phyloP scores from a whole-genome alignment of 2,797 vertebrate species.

The Pseudopleuronectes americanus region DNA sequence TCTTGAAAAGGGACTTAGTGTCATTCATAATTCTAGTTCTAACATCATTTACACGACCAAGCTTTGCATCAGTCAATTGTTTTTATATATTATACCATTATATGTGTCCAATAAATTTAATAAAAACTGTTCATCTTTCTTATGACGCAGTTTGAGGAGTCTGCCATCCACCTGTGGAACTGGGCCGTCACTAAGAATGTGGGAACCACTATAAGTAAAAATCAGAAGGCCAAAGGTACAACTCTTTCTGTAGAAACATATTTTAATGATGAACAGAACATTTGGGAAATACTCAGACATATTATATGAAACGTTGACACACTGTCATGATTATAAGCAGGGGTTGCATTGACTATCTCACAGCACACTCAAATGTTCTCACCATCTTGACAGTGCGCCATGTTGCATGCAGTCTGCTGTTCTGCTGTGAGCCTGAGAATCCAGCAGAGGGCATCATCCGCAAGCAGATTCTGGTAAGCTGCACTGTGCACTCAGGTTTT shows the following conservation, averaged over 20 bases:
- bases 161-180: slow-evolving; percentile 92
- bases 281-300: neutral
- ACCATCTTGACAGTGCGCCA: slow-evolving; percentile 84
- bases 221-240: slow-evolving; percentile 88
- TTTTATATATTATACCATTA: neutral
- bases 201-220: slow-evolving; percentile 75
- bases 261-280: neutral
- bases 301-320: slow-evolving; percentile 9
- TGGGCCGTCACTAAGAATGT: slow-evolving; percentile 88
- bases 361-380: slow-evolving; percentile 18
- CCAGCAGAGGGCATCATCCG: slow-evolving; percentile 84
- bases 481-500: slow-evolving; percentile 26
- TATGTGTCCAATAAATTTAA: neutral
- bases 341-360: neutral
- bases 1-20: no score
- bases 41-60: no score
- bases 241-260: neutral
- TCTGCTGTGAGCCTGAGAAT: slow-evolving; percentile 78
- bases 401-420: slow-evolving; percentile 87
- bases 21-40: no score
- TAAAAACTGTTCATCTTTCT: slow-evolving; percentile 2
- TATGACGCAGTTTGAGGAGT: slow-evolving; percentile 86
- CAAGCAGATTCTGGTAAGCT: slow-evolving; percentile 89
- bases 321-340: neutral
- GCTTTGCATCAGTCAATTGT: no score